Evolutionary conservation across 2,888 invertebrate genomes (phyloP), one percentile per base, ranked within the genome.

Genomic region (Serrognathus titanus): DNA sequence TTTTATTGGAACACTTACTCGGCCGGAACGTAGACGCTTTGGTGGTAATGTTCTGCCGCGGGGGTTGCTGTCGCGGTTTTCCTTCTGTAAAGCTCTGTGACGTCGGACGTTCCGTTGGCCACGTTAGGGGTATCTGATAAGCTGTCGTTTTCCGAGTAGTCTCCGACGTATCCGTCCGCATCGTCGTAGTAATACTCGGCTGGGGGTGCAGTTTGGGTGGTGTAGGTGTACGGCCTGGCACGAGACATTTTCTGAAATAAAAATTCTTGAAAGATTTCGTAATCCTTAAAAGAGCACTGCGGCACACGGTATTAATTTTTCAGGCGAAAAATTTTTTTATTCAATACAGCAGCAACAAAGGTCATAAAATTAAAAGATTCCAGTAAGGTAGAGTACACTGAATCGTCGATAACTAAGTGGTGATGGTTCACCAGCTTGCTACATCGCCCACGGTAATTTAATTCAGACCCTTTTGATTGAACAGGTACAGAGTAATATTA

Each of bases 131-230:
- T 46, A 12, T 68, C 67, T 6, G 66, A 63, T 36, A 66, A 38
- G 10, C 55, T 64, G 16, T 69, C 69, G 57, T 61, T 66, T 41
- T 69, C 70, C n/a, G 68, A 61, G 51, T 69, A 69, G 47, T 70
- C 69, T n/a, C 66, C 63, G 24, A 64, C 57, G 48, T 63, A 69
- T 6, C 60, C 66, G 53, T 71, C 70, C 7, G 51, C 58, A 8
- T 69, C 68, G 24, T 68, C 67, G 59, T 65, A 60, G 57, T 66
- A 69, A 53, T 69, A 69, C 37, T 60, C 55, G 8, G 58, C 39
- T 12, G 48, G 37, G 31, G 37, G 35, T 36, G 40, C 24, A 4
- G 43, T 53, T 12, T 39, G 55, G 9, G 58, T 36, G 7, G 52
- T 40, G 6, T 58, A 60, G 1, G 39, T 40, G 48, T 59, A 61